These are phyloP conservation scores for Bombyx mandarina DNA, from an alignment of 1,140 invertebrate species.

Conservation along the genomic window DNA sequence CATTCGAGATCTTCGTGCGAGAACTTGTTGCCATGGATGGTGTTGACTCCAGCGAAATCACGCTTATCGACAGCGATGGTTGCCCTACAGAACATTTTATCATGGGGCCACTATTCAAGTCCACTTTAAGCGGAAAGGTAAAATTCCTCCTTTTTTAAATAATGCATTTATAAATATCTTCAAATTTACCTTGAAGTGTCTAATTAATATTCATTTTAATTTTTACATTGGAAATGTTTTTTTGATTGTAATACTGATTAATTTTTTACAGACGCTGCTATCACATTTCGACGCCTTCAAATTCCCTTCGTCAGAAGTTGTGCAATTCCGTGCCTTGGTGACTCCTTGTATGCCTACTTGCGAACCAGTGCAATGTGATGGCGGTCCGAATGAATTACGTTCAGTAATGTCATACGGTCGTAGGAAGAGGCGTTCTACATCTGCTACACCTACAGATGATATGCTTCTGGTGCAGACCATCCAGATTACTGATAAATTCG, in stretches of 20 bases:
- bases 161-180: too few relatives aligned
- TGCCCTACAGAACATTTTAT: conserved; percentile 94
- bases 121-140: conserved; percentile 81
- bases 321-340: conserved; percentile 93
- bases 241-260: neutral
- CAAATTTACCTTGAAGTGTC: too few relatives aligned
- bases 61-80: conserved; percentile 91
- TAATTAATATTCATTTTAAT: neutral
- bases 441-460: conserved; percentile 78
- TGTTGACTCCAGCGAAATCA: conserved; percentile 91
- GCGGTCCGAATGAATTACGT: conserved; percentile 83
- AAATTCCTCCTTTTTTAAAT: too few relatives aligned
- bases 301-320: conserved; percentile 94
- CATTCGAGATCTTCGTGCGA: conserved; percentile 95
- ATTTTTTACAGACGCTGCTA: conserved; percentile 79
- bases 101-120: conserved; percentile 92
- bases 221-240: too few relatives aligned
- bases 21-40: conserved; percentile 96
- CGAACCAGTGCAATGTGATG: conserved; percentile 90
- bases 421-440: conserved; percentile 74
- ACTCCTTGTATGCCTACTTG: conserved; percentile 94
- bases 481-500: conserved; percentile 93
- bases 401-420: conserved; percentile 86
- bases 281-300: conserved; percentile 97
- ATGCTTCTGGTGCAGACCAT: conserved; percentile 91